Percentiles rank a stretch among this genome's conserved stretches.
phyloP scores from a whole-genome alignment of 2,888 invertebrate genomes.

The Dicranocentrus wangi region DNA sequence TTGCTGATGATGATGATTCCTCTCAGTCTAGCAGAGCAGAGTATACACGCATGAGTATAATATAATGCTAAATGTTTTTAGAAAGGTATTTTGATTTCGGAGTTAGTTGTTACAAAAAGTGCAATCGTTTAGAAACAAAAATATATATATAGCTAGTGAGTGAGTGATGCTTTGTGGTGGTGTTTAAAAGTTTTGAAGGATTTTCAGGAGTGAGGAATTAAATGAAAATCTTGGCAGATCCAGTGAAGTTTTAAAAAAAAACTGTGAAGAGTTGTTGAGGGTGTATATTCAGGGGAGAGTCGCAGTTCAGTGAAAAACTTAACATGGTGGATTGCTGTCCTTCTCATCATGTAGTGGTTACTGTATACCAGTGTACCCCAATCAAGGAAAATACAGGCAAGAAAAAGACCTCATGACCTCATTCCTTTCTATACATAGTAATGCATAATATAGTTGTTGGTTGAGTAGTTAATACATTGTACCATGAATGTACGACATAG shows the following conservation, averaged over 20 bases:
- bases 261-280: background rate
- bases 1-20: slow-evolving; percentile 55
- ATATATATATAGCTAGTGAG: no score
- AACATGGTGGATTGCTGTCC: slow-evolving; percentile 63
- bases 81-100: slow-evolving; percentile 50
- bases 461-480: slow-evolving; percentile 60
- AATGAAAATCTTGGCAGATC: no score
- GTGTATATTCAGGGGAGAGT: slow-evolving; percentile 18
- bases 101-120: slow-evolving; percentile 13
- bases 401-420: slow-evolving; percentile 62
- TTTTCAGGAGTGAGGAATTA: no score
- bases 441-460: slow-evolving; percentile 55
- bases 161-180: background rate
- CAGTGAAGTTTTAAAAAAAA: no score
- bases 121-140: slow-evolving; percentile 3
- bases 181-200: slow-evolving; percentile 3
- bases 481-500: slow-evolving; percentile 22
- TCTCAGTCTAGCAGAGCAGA: slow-evolving; percentile 25
- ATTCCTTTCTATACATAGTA: slow-evolving; percentile 62
- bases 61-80: slow-evolving; percentile 41
- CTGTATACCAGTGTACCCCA: slow-evolving; percentile 35
- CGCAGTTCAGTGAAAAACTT: background rate
- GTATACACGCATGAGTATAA: background rate
- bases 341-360: slow-evolving; percentile 59
- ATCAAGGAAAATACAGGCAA: slow-evolving; percentile 63